Percentiles rank a stretch among this genome's conserved stretches.
phyloP scores from a whole-genome alignment of 2,888 invertebrate genomes.

The Eretmocerus hayati region DNA sequence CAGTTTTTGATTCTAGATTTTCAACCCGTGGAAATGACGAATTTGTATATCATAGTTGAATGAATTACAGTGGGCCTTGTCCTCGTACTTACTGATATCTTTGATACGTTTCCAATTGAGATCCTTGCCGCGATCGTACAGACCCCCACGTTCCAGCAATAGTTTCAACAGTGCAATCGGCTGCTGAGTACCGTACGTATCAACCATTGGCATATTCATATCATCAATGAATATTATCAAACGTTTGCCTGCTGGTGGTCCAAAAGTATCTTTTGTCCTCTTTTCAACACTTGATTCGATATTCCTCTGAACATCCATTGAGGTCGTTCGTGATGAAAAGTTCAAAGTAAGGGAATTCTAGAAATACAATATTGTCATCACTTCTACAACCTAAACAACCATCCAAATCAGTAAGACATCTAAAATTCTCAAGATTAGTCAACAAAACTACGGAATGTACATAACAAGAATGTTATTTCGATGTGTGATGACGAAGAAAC shows the following conservation, averaged over 20 bases:
- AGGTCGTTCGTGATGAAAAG: constrained; percentile 86
- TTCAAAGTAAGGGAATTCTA: constrained; percentile 77
- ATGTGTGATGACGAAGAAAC: constrained; percentile 28
- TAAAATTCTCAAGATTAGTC: background rate
- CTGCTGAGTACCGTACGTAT: constrained; percentile 87
- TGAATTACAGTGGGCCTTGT: too few species aligned
- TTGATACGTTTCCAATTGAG: constrained; percentile 82
- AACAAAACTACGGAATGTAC: background rate
- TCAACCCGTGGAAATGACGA: too few species aligned
- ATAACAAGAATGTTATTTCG: background rate
- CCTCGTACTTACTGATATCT: constrained; percentile 67
- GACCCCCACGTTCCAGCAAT: constrained; percentile 80
- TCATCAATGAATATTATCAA: constrained; percentile 88
- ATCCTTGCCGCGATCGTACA: constrained; percentile 84
- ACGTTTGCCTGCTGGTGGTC: constrained; percentile 84
- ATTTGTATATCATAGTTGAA: too few species aligned
- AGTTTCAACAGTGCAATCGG: constrained; percentile 88
- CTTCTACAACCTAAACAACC: background rate
- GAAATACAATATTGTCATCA: background rate
- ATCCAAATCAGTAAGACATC: too few species aligned
- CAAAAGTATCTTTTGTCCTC: constrained; percentile 81
- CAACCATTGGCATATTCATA: constrained; percentile 89
- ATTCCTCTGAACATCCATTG: constrained; percentile 82
- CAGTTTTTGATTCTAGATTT: too few species aligned
- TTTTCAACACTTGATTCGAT: constrained; percentile 85